Evolutionary conservation across 2,797 vertebrate species (phyloP).

Genomic region (Paguma larvata): DNA sequence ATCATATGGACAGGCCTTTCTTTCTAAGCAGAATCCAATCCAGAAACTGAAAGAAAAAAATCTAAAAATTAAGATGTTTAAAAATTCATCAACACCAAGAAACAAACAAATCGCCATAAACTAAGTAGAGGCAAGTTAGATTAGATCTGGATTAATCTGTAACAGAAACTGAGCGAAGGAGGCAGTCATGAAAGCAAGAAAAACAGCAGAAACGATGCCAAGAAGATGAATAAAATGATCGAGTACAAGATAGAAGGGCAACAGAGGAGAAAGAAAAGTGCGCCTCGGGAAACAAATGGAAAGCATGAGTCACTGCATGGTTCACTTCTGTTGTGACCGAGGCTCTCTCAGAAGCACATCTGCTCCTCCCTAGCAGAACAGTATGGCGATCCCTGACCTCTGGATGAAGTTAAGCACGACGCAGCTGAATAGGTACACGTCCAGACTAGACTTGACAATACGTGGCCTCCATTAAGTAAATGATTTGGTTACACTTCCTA

Average conservation of each 20-base stretch:
- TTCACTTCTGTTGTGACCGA: background rate
- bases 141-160: background rate
- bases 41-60: background rate
- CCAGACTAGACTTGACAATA: background rate
- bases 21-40: background rate
- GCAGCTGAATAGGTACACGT: background rate
- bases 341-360: background rate
- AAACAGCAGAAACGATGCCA: background rate
- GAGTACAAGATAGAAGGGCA: background rate
- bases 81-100: background rate
- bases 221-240: background rate
- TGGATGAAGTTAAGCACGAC: background rate
- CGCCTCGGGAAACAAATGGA: background rate
- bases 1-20: background rate
- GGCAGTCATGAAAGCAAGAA: background rate
- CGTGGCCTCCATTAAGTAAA: background rate
- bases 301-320: background rate
- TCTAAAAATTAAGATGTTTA: background rate
- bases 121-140: background rate
- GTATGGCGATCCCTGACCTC: accelerated
- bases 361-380: background rate
- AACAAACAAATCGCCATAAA: background rate
- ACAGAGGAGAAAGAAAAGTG: background rate
- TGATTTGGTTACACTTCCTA: background rate
- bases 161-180: background rate